Conservation (phyloP, 2,113 vertebrate genomes). For the Petrocephalus zakoni region DNA sequence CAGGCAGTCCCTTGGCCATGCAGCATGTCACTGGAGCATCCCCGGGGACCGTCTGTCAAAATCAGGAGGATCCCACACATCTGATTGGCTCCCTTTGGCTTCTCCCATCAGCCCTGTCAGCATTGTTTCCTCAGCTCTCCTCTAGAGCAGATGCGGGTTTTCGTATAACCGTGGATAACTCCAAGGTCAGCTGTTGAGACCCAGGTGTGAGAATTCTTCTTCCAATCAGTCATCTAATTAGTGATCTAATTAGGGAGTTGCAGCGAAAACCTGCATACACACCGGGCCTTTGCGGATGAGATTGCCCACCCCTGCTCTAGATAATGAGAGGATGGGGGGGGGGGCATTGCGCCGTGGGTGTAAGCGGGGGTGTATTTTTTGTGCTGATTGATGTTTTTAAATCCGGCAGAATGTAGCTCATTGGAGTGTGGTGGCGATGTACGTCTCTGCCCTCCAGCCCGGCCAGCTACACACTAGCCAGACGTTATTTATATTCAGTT, state of each 20-base stretch:
- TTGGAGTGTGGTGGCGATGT: too few relatives aligned
- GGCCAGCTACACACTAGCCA: neutral
- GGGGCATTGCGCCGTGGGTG: neutral
- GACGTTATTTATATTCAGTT: neutral
- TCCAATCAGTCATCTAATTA: too few relatives aligned
- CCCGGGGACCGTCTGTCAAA: neutral
- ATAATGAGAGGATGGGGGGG: neutral
- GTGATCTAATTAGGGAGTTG: too few relatives aligned
- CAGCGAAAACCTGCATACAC: too few relatives aligned
- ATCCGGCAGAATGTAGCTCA: neutral
- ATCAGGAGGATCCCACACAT: neutral
- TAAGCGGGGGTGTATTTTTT: neutral
- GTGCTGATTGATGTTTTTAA: neutral
- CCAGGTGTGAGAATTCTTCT: too few relatives aligned
- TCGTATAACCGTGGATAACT: too few relatives aligned
- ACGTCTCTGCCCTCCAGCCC: neutral
- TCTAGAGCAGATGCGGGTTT: too few relatives aligned
- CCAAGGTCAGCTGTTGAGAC: too few relatives aligned
- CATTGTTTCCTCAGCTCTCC: neutral
- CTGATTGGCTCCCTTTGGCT: neutral
- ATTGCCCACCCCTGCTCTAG: neutral
- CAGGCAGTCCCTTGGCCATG: too few relatives aligned
- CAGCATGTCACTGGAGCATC: too few relatives aligned
- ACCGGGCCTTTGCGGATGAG: too few relatives aligned
- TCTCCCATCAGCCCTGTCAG: neutral